A percentile compares a stretch with the other conserved stretches of the same genome.
Conservation (phyloP, 2,113 vertebrate genomes). For the Brachyhypopomus occidentalis region DNA sequence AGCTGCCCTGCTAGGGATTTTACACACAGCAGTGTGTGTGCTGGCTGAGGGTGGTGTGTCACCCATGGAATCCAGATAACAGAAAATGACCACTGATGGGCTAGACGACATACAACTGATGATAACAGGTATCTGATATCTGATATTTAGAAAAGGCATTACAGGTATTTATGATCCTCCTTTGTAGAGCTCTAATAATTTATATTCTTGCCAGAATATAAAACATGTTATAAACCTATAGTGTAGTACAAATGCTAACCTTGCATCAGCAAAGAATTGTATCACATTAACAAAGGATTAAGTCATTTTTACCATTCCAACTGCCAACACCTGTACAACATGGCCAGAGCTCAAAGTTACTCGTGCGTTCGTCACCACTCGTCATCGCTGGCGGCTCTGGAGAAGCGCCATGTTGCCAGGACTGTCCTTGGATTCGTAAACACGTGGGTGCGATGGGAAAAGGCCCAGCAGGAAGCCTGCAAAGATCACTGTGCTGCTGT, state of each 20-base stretch:
- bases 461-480: conserved; percentile 8
- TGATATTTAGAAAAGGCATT: too few relatives aligned
- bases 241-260: not conserved
- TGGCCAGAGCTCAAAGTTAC: not conserved
- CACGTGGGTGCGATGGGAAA: conserved; percentile 10
- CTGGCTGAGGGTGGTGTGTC: too few relatives aligned
- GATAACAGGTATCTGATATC: too few relatives aligned
- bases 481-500: not conserved
- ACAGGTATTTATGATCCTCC: not conserved
- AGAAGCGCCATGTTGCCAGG: not conserved
- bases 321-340: not conserved
- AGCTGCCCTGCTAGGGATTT: too few relatives aligned
- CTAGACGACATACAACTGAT: too few relatives aligned
- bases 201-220: not conserved
- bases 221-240: not conserved
- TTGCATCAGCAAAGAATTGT: not conserved
- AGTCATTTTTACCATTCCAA: not conserved
- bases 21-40: too few relatives aligned
- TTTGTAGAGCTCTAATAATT: not conserved
- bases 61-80: too few relatives aligned
- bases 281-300: not conserved
- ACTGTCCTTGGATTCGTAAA: conserved; percentile 1
- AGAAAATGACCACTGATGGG: too few relatives aligned
- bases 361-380: not conserved
- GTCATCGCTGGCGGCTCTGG: not conserved